Evolutionary conservation across 2,797 vertebrate species (phyloP).

Genomic region (Setipinna tenuifilis): DNA sequence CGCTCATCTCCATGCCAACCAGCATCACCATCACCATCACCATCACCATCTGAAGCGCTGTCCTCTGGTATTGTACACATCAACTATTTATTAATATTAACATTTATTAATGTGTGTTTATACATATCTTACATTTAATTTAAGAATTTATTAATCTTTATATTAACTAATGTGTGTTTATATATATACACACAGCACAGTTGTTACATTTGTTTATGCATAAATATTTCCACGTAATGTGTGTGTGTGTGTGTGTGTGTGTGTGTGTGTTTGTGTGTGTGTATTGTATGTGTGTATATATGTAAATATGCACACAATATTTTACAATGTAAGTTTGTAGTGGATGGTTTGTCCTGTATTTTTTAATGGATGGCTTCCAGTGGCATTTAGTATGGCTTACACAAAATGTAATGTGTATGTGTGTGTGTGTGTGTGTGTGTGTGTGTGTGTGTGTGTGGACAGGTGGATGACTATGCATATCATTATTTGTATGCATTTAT

Average conservation of each 20-base stretch:
- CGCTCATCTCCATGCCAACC: not conserved
- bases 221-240: conserved; percentile 10
- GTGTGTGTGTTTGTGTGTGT: no score
- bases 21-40: conserved; percentile 22
- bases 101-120: not conserved
- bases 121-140: no score
- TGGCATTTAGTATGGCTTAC: not conserved
- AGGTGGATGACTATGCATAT: no score
- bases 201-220: conserved; percentile 6
- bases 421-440: not conserved
- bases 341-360: not conserved
- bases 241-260: conserved; percentile 27
- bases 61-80: conserved; percentile 68
- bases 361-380: not conserved
- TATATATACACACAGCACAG: conserved; percentile 14
- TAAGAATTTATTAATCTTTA: conserved; percentile 69
- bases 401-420: no score
- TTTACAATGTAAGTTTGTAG: not conserved
- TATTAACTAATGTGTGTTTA: not conserved
- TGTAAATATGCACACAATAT: no score
- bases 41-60: conserved; percentile 48
- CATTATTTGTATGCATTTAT: no score
- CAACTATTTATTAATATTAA: conserved; percentile 72
- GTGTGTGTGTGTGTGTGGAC: conserved; percentile 6
- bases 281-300: no score